These are phyloP conservation scores for Chaenogobius annularis DNA, from an alignment of 2,113 vertebrate species.

Conservation along the genomic window DNA sequence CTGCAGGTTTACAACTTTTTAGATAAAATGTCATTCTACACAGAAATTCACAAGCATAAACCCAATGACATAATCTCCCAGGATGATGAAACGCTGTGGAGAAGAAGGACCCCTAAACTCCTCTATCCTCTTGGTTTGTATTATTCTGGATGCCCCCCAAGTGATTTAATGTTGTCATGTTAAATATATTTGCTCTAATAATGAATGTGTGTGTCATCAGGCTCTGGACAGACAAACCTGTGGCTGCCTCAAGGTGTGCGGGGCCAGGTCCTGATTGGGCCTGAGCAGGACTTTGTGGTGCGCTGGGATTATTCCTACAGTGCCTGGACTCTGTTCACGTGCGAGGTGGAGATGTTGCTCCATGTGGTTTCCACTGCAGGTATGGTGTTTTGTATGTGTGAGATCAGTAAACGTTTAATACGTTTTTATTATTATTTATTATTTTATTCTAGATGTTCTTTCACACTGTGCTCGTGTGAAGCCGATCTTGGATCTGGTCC, in stretches of 20 bases:
- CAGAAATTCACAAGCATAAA: slow-evolving; percentile 91
- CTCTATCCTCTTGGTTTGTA: slow-evolving; percentile 91
- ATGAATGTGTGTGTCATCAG: slow-evolving; percentile 32
- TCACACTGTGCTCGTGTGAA: slow-evolving; percentile 92
- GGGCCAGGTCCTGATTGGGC: slow-evolving; percentile 87
- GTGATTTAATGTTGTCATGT: not conserved
- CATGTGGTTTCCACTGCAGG: slow-evolving; percentile 97
- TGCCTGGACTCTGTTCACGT: slow-evolving; percentile 96
- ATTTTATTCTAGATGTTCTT: slow-evolving; percentile 82
- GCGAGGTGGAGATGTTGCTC: slow-evolving; percentile 97
- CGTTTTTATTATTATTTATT: too few relatives aligned
- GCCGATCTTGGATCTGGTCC: slow-evolving; percentile 93
- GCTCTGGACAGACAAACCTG: slow-evolving; percentile 89
- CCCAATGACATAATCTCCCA: slow-evolving; percentile 88
- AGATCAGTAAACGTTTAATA: not conserved
- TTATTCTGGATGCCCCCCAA: not conserved
- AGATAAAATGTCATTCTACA: slow-evolving; percentile 97
- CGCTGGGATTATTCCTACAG: slow-evolving; percentile 96
- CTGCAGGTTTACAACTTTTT: slow-evolving; percentile 92
- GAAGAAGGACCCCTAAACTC: slow-evolving; percentile 86
- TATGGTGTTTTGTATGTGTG: slow-evolving; percentile 47
- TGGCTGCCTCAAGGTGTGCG: slow-evolving; percentile 91
- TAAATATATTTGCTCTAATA: not conserved
- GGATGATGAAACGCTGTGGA: slow-evolving; percentile 93
- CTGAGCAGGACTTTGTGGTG: slow-evolving; percentile 83